These are phyloP conservation scores for Lepus timidus DNA, from an alignment of 2,113 vertebrate species.

Conservation along the genomic window DNA sequence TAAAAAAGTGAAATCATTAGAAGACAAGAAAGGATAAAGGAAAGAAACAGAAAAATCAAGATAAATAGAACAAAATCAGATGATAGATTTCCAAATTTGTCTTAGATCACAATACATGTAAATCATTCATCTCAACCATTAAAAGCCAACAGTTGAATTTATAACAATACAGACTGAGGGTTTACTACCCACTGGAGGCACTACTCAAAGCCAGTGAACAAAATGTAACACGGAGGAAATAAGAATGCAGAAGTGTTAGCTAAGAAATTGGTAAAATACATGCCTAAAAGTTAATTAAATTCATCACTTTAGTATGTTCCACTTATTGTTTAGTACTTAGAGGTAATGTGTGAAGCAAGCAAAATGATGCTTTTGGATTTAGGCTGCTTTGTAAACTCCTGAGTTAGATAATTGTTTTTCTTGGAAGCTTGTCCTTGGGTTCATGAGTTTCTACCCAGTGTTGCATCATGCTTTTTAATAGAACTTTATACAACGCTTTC, in stretches of 20 bases:
- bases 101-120: slow-evolving; percentile 13
- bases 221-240: neutral
- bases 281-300: neutral
- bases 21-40: slow-evolving; percentile 23
- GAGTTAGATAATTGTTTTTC: neutral
- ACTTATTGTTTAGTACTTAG: neutral
- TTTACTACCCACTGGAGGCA: neutral
- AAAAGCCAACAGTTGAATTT: slow-evolving; percentile 11
- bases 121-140: slow-evolving; percentile 38
- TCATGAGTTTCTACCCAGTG: slow-evolving; percentile 59
- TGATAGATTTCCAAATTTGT: neutral
- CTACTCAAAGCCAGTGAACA: neutral
- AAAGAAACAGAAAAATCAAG: neutral
- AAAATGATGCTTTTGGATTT: neutral
- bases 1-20: neutral
- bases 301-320: neutral
- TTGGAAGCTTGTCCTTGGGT: slow-evolving; percentile 21
- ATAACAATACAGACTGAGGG: neutral
- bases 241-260: neutral
- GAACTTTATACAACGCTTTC: slow-evolving; percentile 47
- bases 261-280: slow-evolving; percentile 11
- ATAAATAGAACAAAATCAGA: neutral
- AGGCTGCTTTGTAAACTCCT: neutral
- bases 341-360: neutral
- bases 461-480: neutral